A percentile compares a stretch with the other conserved stretches of the same genome.
These are phyloP conservation scores for Tinea pellionella DNA, from an alignment of 2,888 invertebrate species.

Conservation along the genomic window DNA sequence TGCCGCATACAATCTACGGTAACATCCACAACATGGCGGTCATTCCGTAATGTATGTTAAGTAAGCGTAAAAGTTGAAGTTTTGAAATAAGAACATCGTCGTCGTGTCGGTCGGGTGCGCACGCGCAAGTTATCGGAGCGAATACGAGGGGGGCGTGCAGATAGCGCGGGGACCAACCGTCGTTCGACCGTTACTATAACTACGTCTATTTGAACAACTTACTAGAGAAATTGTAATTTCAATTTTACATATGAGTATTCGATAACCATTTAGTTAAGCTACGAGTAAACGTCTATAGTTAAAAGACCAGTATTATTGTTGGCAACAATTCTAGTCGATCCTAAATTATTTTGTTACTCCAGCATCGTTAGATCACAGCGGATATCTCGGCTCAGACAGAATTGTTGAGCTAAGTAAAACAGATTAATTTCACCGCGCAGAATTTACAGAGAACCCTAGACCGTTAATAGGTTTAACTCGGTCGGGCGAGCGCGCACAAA, in stretches of 20 bases:
- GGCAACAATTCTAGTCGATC: background rate
- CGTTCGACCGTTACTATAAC: conserved; percentile 66
- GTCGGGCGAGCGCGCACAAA: conserved; percentile 28
- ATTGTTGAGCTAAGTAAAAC: conserved; percentile 33
- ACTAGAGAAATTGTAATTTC: conserved; percentile 3
- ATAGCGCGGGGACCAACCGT: conserved; percentile 66
- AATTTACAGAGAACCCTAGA: conserved; percentile 28
- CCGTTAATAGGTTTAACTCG: conserved; percentile 40
- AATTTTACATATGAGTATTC: background rate
- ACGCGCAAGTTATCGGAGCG: conserved; percentile 69
- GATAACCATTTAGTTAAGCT: background rate
- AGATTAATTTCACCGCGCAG: conserved; percentile 38
- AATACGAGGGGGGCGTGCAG: conserved; percentile 63
- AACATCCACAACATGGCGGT: background rate
- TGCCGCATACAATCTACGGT: background rate
- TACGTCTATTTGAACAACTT: conserved; percentile 22
- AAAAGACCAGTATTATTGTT: background rate
- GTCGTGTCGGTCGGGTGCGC: conserved; percentile 67
- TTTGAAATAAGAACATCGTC: conserved; percentile 56
- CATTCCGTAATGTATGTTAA: conserved; percentile 15
- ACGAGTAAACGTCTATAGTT: background rate
- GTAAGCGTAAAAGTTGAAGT: conserved; percentile 40
- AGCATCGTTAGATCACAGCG: conserved; percentile 22
- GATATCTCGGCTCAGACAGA: conserved; percentile 20
- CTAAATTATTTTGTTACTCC: background rate